A percentile compares a stretch with the other conserved stretches of the same genome.
Evolutionary conservation across 2,888 invertebrate species (phyloP).

Genomic region (Arge pagana): DNA sequence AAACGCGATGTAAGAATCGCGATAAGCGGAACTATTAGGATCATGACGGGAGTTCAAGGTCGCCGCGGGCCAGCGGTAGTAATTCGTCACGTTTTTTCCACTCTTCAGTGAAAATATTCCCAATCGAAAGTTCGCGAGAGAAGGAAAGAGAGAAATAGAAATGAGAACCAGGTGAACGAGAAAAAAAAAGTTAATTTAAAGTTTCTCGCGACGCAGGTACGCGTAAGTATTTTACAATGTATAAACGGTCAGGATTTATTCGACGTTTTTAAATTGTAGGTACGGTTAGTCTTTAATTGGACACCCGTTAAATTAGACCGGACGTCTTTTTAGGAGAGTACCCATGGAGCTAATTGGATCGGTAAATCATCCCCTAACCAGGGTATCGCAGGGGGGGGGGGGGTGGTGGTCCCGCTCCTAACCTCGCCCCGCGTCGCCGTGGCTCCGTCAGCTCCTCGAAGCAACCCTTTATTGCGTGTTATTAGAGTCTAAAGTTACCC

Average conservation of each 20-base stretch:
- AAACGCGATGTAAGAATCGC: no score
- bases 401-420: conserved; percentile 17
- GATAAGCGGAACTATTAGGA: no score
- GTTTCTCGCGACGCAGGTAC: no score
- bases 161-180: not conserved
- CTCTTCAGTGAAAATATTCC: no score
- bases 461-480: conserved; percentile 59
- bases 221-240: no score
- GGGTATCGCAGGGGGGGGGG: conserved; percentile 27
- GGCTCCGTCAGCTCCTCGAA: conserved; percentile 36
- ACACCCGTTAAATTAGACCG: conserved; percentile 58
- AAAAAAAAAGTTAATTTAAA: not conserved
- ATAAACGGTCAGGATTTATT: conserved; percentile 7
- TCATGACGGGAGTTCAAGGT: no score
- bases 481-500: conserved; percentile 59
- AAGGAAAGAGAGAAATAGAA: not conserved
- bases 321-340: conserved; percentile 54
- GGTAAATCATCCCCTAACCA: conserved; percentile 58
- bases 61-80: no score
- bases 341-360: conserved; percentile 56
- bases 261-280: conserved; percentile 26
- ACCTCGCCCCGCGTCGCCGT: conserved; percentile 39
- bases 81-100: no score
- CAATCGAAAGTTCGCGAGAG: no score
- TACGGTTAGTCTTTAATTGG: conserved; percentile 54